A percentile compares a stretch with the other conserved stretches of the same genome.
These are phyloP conservation scores for Halcyon senegalensis DNA, from an alignment of 2,113 vertebrate genomes.

Conservation along the genomic window DNA sequence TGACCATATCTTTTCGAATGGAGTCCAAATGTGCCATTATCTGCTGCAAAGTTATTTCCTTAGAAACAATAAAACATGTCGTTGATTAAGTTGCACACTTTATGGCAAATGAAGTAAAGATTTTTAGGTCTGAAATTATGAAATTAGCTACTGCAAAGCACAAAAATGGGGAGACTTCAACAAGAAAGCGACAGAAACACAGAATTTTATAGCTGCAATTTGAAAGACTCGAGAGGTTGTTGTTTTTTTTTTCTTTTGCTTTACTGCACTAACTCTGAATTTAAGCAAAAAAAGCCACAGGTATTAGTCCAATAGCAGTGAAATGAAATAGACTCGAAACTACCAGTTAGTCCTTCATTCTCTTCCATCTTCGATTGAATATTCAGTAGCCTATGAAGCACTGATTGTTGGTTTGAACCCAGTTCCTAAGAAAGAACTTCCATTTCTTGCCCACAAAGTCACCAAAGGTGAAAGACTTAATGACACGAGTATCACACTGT, in stretches of 20 bases:
- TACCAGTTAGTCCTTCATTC: neutral
- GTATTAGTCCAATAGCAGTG: neutral
- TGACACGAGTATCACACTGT: rapidly evolving
- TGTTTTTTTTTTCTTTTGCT: neutral
- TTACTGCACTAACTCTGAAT: neutral
- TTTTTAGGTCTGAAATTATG: neutral
- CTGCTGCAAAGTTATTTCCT: constrained; percentile 96
- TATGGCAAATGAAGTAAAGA: neutral
- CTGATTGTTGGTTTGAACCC: neutral
- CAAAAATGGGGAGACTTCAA: neutral
- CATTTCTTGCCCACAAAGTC: neutral
- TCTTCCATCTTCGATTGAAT: neutral
- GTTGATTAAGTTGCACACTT: neutral
- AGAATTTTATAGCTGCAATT: neutral
- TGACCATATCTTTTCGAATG: constrained; percentile 98
- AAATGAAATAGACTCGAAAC: neutral
- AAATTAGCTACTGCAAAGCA: neutral
- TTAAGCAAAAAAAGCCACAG: neutral
- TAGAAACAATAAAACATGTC: constrained; percentile 26
- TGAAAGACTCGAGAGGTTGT: neutral
- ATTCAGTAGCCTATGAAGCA: neutral
- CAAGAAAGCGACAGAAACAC: neutral
- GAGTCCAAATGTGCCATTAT: constrained; percentile 95
- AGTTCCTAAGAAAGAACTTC: neutral
- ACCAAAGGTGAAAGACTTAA: neutral